Conservation (phyloP, 2,888 invertebrate species). For the Beris morrisii region DNA sequence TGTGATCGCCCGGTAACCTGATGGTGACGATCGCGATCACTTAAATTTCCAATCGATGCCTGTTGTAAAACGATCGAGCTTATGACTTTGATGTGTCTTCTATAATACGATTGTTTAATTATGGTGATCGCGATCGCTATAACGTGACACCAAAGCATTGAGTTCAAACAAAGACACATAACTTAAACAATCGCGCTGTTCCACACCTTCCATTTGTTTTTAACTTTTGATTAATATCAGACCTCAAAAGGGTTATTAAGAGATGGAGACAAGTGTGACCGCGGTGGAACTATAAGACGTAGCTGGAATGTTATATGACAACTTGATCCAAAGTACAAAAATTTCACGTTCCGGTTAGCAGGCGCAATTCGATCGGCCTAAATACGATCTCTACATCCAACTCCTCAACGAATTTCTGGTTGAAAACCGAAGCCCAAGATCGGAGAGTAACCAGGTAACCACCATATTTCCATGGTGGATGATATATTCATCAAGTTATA, state of each 20-base stretch:
- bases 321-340: too few relatives aligned
- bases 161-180: too few relatives aligned
- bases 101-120: background rate
- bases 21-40: background rate
- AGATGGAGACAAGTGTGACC: too few relatives aligned
- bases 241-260: constrained; percentile 10
- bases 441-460: too few relatives aligned
- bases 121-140: background rate
- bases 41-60: background rate
- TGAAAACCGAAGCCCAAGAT: too few relatives aligned
- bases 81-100: background rate
- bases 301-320: too few relatives aligned
- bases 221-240: constrained; percentile 8
- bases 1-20: background rate
- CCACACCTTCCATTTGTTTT: background rate
- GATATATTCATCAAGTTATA: background rate
- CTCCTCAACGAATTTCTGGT: too few relatives aligned
- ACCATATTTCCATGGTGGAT: too few relatives aligned
- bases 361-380: too few relatives aligned
- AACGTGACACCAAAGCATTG: background rate
- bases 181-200: background rate
- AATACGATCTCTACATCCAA: too few relatives aligned
- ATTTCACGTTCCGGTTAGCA: too few relatives aligned
- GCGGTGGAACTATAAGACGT: too few relatives aligned
- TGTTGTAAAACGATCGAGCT: background rate